Base-by-base conservation (phyloP, 1,140 invertebrate species). In the Probaryconus sp. region DNA sequence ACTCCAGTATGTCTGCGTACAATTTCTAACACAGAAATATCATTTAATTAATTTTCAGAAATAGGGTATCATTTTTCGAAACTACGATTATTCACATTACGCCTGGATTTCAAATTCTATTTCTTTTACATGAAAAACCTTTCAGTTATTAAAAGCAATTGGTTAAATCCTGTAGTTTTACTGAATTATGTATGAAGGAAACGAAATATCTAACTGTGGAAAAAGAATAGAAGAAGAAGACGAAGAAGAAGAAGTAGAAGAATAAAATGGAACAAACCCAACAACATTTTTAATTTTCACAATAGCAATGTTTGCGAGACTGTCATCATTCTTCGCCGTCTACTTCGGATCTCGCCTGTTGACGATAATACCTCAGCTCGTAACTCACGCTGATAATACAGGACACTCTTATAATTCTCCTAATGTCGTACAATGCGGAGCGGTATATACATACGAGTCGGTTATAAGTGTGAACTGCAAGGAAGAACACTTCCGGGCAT, bases 401-500 rank as follows among this genome's bases (percentile, higher is more conserved):
- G 60, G 64, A 58, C 64, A 63, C 48, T 38, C 48, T 58, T 37
- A 21, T 47, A 63, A 68, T 60, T 37, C 20, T 33, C 55, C 42
- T 42, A 50, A 65, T 2, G 13, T 61, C 65, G 63, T 51, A 72
- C 60, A 65, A 70, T 76, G 56, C 37, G 24, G 42, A 30, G 20
- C 47, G 26, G 17, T 26, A 17, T 58, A 40, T 45, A 33, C 71
- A 35, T 75, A 63, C 58, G 24, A 45, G 55, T 51, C 48, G 60
- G 24, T 26, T 33, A 38, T 38, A 48, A 31, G 47, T 53, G 60
- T 38, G 5, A 16, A 31, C 30, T 31, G 76, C 81, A 82, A 84
- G 83, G 84, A 78, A 82, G 77, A 85, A 83, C 81, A 85, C 84
- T 87, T 85, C 81, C 84, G 81, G 84, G 84, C 85, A 85, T 86